These are phyloP conservation scores for Diachasma alloeum DNA, from an alignment of 1,140 invertebrate species.

Conservation along the genomic window DNA sequence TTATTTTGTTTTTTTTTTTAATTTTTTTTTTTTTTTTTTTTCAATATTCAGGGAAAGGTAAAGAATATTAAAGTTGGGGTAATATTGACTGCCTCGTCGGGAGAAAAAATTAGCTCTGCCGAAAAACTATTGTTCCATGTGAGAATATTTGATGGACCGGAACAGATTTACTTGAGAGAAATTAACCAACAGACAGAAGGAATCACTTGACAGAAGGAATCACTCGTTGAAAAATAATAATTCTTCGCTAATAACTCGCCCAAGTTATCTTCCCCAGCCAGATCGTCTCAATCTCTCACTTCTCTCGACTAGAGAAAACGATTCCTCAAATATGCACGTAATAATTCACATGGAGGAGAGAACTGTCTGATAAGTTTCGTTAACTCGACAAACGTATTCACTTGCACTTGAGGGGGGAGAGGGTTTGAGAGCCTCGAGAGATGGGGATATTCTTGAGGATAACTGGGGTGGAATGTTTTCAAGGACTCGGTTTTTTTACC, in stretches of 20 bases:
- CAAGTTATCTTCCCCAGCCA: background rate
- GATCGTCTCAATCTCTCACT: background rate
- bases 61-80: too few species aligned
- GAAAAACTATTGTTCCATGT: too few species aligned
- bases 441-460: background rate
- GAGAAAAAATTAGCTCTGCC: too few species aligned
- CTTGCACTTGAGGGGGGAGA: background rate
- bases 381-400: background rate
- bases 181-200: too few species aligned
- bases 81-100: too few species aligned
- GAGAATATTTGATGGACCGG: too few species aligned
- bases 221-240: too few species aligned
- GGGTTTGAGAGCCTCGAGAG: background rate
- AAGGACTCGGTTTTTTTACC: background rate
- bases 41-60: too few species aligned
- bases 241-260: background rate
- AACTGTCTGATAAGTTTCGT: constrained; percentile 4
- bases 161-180: too few species aligned
- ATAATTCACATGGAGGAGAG: background rate
- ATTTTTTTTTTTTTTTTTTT: too few species aligned
- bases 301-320: background rate
- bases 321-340: background rate
- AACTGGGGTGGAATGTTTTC: background rate
- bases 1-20: too few species aligned
- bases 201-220: too few species aligned